Percentiles rank a stretch among this genome's conserved stretches.
phyloP scores from a whole-genome alignment of 2,888 invertebrate genomes.

The Petrophora chlorosata region DNA sequence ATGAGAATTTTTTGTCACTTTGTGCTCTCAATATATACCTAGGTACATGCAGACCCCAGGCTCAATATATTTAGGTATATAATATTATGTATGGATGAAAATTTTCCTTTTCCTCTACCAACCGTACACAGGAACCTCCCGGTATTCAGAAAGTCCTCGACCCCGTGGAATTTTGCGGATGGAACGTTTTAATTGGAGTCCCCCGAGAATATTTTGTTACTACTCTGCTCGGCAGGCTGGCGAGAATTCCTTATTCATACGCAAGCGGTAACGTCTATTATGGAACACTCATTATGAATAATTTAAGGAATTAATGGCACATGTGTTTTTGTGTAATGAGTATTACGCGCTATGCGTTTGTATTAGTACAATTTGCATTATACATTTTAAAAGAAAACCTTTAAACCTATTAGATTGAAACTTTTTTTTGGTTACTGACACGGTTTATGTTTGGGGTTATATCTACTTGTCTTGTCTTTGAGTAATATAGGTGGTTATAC shows the following conservation, averaged over 20 bases:
- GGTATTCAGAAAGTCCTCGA: slow-evolving; percentile 69
- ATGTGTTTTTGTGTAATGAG: slow-evolving; percentile 6
- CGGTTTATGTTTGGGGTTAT: no score
- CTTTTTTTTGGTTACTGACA: no score
- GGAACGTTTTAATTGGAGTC: slow-evolving; percentile 81
- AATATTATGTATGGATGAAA: no score
- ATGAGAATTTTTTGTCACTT: no score
- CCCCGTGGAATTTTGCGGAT: slow-evolving; percentile 78
- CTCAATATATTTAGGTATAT: no score
- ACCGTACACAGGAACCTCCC: slow-evolving; percentile 25
- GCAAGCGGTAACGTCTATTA: slow-evolving; percentile 34
- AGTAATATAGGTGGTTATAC: no score
- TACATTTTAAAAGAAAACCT: background rate
- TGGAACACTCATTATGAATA: slow-evolving; percentile 24
- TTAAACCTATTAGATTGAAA: slow-evolving; percentile 1
- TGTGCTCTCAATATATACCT: no score
- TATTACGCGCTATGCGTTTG: background rate
- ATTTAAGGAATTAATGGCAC: slow-evolving; percentile 19
- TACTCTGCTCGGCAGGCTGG: slow-evolving; percentile 45
- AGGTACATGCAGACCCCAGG: no score
- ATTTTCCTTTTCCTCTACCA: background rate
- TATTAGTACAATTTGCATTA: no score
- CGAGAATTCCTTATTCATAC: slow-evolving; percentile 42
- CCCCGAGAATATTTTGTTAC: slow-evolving; percentile 77
- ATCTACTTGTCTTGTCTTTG: no score